Percentiles rank a stretch among this genome's conserved stretches.
phyloP scores from a whole-genome alignment of 1,140 invertebrate genomes.

The Chelonus insularis region DNA sequence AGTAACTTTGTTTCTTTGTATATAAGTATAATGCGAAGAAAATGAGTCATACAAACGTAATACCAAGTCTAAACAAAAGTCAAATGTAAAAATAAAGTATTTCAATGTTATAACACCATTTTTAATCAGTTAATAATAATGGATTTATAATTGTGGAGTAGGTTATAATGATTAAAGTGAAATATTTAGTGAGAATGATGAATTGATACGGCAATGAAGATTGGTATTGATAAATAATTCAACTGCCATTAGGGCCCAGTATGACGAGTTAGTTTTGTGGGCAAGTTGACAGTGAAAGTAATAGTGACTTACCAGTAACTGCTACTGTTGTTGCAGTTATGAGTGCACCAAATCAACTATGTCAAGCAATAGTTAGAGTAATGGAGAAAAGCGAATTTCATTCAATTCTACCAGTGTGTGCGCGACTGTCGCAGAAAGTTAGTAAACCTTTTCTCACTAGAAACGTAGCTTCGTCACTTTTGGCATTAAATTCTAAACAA shows the following conservation, averaged over 20 bases:
- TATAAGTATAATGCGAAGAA: constrained; percentile 14
- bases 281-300: constrained; percentile 28
- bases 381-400: constrained; percentile 21
- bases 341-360: constrained; percentile 29
- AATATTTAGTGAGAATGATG: no score
- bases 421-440: neutral
- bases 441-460: neutral
- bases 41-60: constrained; percentile 29
- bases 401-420: neutral
- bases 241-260: no score
- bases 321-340: constrained; percentile 25
- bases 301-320: constrained; percentile 6
- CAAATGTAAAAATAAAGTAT: neutral
- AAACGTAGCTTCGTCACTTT: neutral
- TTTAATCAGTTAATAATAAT: no score
- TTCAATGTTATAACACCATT: no score
- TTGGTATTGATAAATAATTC: neutral
- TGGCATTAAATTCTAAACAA: neutral
- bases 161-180: no score
- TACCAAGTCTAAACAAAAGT: constrained; percentile 26
- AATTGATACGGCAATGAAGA: no score
- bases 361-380: constrained; percentile 23
- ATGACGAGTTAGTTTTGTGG: no score
- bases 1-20: constrained; percentile 4
- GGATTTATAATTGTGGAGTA: no score